Conservation (phyloP, 1,140 invertebrate genomes). For the Conus ventricosus region DNA sequence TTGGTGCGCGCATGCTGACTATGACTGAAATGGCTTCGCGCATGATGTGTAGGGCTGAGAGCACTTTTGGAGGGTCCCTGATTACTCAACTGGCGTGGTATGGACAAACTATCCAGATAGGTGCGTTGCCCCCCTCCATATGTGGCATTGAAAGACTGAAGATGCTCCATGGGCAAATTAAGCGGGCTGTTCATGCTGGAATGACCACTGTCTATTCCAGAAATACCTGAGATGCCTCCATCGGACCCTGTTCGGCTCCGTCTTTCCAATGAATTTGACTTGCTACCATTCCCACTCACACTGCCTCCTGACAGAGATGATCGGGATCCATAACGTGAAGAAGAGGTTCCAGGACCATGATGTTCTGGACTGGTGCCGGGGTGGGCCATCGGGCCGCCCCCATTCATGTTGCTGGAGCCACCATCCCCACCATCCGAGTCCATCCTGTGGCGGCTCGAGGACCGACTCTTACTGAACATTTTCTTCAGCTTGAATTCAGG, state of each 20-base stretch:
- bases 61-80: slow-evolving; percentile 46
- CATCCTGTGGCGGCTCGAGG: slow-evolving; percentile 38
- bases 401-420: slow-evolving; percentile 19
- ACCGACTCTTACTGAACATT: slow-evolving; percentile 51
- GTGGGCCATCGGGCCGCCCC: slow-evolving; percentile 22
- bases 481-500: slow-evolving; percentile 43
- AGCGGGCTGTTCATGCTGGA: slow-evolving; percentile 53
- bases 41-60: slow-evolving; percentile 47
- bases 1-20: slow-evolving; percentile 50
- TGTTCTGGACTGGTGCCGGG: slow-evolving; percentile 32
- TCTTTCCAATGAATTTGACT: slow-evolving; percentile 40
- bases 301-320: slow-evolving; percentile 34
- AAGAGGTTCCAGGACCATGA: slow-evolving; percentile 5
- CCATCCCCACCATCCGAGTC: slow-evolving; percentile 24
- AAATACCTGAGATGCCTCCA: slow-evolving; percentile 38
- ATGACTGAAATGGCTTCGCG: slow-evolving; percentile 47
- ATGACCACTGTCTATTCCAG: slow-evolving; percentile 36
- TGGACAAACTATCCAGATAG: slow-evolving; percentile 42
- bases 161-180: slow-evolving; percentile 60
- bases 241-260: slow-evolving; percentile 45
- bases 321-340: slow-evolving; percentile 24
- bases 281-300: slow-evolving; percentile 36
- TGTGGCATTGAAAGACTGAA: slow-evolving; percentile 58
- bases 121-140: slow-evolving; percentile 51
- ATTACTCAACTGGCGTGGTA: slow-evolving; percentile 38